Conservation (phyloP, 1,140 invertebrate species). For the fruit fly (Drosophila melanogaster) region Release_6_plus_ISO1_MT NT_033777.3:19807501-19808000, state of each 20-base stretch:
- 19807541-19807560: slow-evolving; percentile 36
- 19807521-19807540: slow-evolving; percentile 15
- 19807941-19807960: slow-evolving; percentile 81
- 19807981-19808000: slow-evolving; percentile 69
- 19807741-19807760: slow-evolving; percentile 64
- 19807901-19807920: slow-evolving; percentile 68
- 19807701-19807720: not conserved
- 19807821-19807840: slow-evolving; percentile 46
- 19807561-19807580: slow-evolving; percentile 72
- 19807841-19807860: slow-evolving; percentile 53
- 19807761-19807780: slow-evolving; percentile 27
- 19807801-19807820: slow-evolving; percentile 24
- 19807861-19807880: slow-evolving; percentile 1
- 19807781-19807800: slow-evolving; percentile 51
- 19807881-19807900: slow-evolving; percentile 28
- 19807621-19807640: slow-evolving; percentile 51
- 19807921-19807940: slow-evolving; percentile 75
- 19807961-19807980: slow-evolving; percentile 83
- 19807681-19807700: not conserved
- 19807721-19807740: slow-evolving; percentile 11
- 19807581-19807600: slow-evolving; percentile 68
- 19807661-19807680: not conserved
- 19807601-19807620: slow-evolving; percentile 74
- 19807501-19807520: slow-evolving; percentile 12
- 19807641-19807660: slow-evolving; percentile 35